Percentiles rank a stretch among this genome's conserved stretches.
These are phyloP conservation scores for Macrobrachium rosenbergii DNA, from an alignment of 1,140 invertebrate species.

Conservation along the genomic window DNA sequence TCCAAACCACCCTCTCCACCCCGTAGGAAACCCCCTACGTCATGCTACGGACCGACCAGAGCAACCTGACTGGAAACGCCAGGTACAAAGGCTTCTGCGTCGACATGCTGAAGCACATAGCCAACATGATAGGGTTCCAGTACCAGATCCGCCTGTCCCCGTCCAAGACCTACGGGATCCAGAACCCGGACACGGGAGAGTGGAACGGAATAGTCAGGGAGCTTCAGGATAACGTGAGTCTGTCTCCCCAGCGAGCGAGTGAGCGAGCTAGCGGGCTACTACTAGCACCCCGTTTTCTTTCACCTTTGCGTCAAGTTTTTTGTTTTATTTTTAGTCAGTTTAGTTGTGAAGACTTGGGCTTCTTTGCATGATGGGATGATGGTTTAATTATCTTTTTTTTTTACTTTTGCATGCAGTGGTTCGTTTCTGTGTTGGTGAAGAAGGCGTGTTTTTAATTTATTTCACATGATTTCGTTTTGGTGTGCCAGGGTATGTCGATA, in stretches of 20 bases:
- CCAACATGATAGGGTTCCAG: conserved; percentile 90
- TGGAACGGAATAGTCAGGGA: conserved; percentile 98
- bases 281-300: not conserved
- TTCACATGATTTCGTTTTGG: too few species aligned
- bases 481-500: too few species aligned
- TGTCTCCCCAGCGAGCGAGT: not conserved
- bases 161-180: conserved; percentile 95
- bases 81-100: conserved; percentile 97
- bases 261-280: not conserved
- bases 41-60: conserved; percentile 86
- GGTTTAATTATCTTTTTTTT: too few species aligned
- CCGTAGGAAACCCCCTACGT: conserved; percentile 93
- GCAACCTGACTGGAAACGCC: conserved; percentile 89
- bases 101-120: conserved; percentile 90
- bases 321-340: not conserved
- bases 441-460: too few species aligned
- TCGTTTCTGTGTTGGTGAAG: too few species aligned
- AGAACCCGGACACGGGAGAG: conserved; percentile 89
- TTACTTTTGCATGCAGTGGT: too few species aligned
- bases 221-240: conserved; percentile 84
- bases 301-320: not conserved
- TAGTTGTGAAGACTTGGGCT: not conserved
- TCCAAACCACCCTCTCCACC: not conserved
- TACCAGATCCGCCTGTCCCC: conserved; percentile 91
- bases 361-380: too few species aligned